Evolutionary conservation across 2,888 invertebrate genomes (phyloP).

Genomic region (Oxyscelio sp.): DNA sequence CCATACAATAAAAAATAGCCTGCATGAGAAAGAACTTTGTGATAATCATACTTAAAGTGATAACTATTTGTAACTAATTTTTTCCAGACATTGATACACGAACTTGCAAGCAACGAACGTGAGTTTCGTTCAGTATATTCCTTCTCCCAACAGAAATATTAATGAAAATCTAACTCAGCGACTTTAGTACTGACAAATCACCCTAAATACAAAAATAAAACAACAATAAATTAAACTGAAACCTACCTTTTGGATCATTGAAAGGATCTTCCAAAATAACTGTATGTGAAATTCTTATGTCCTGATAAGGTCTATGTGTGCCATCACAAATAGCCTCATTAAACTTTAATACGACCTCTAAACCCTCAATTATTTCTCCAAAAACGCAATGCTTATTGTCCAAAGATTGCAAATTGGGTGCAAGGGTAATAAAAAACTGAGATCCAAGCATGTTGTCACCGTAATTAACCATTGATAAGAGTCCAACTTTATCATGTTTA

Average conservation of each 20-base stretch:
- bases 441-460: slow-evolving; percentile 94
- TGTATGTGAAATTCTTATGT: slow-evolving; percentile 98
- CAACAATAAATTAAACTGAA: too few relatives aligned
- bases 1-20: too few relatives aligned
- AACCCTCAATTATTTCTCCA: slow-evolving; percentile 97
- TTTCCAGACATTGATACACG: too few relatives aligned
- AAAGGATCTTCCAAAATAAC: slow-evolving; percentile 98
- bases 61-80: too few relatives aligned
- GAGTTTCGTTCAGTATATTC: too few relatives aligned
- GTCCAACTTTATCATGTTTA: slow-evolving; percentile 95
- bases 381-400: slow-evolving; percentile 98
- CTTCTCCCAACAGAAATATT: too few relatives aligned
- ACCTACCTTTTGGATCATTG: slow-evolving; percentile 93
- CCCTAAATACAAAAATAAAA: too few relatives aligned
- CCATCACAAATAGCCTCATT: slow-evolving; percentile 98
- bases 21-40: too few relatives aligned
- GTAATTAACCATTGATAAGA: slow-evolving; percentile 98
- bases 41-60: too few relatives aligned
- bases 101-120: too few relatives aligned
- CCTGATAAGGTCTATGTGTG: slow-evolving; percentile 96
- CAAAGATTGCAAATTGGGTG: slow-evolving; percentile 95
- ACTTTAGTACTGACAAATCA: too few relatives aligned
- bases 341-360: slow-evolving; percentile 95
- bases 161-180: too few relatives aligned
- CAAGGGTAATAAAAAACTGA: slow-evolving; percentile 98